Percentiles rank a stretch among this genome's conserved stretches.
phyloP scores from a whole-genome alignment of 2,113 vertebrate genomes.

The Leuciscus idus region DNA sequence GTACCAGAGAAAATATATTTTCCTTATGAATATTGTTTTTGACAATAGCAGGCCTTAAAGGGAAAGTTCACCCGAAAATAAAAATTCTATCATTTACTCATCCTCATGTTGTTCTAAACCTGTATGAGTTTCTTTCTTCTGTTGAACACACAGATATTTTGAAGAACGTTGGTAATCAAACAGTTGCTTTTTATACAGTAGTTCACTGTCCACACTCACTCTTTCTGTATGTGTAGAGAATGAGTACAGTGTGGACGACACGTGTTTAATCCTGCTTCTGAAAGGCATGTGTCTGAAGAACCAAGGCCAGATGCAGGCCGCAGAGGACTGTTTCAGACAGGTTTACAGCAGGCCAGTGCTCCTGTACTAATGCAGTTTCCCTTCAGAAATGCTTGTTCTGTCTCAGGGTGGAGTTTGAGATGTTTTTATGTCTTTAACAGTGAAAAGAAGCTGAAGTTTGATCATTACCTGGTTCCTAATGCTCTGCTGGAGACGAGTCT shows the following conservation, averaged over 20 bases:
- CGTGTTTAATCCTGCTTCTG: constrained; percentile 75
- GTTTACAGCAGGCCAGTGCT: constrained; percentile 71
- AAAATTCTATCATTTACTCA: no score
- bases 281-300: constrained; percentile 81
- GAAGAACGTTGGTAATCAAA: no score
- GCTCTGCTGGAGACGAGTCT: constrained; percentile 78
- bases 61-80: no score
- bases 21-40: background rate
- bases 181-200: no score
- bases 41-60: background rate
- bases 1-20: no score
- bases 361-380: background rate
- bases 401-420: constrained; percentile 21
- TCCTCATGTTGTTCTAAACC: background rate
- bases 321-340: constrained; percentile 75
- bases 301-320: constrained; percentile 68
- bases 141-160: no score
- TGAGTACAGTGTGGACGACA: constrained; percentile 73
- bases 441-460: constrained; percentile 79
- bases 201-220: background rate
- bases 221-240: constrained; percentile 65
- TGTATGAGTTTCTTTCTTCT: no score
- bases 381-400: background rate
- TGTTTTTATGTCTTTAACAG: constrained; percentile 59
- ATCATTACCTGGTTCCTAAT: constrained; percentile 82